These are phyloP conservation scores for Cydia amplana DNA, from an alignment of 1,140 invertebrate genomes.

Conservation along the genomic window DNA sequence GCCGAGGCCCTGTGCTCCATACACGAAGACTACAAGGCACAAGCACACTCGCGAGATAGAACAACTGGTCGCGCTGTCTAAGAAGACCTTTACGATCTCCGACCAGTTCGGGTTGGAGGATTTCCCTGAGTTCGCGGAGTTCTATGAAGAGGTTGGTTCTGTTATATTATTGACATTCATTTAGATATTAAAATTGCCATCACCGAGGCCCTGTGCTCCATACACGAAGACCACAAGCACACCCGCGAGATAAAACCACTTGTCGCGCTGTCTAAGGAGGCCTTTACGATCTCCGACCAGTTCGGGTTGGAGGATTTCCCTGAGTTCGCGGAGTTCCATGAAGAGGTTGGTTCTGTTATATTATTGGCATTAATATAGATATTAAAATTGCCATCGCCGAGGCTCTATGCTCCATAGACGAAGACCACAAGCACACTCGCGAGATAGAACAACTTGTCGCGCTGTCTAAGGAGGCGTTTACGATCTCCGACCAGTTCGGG, in stretches of 20 bases:
- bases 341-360: constrained; percentile 56
- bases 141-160: constrained; percentile 65
- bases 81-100: too few relatives aligned
- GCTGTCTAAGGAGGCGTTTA: too few relatives aligned
- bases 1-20: constrained; percentile 89
- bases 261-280: constrained; percentile 78
- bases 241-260: constrained; percentile 84
- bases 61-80: too few relatives aligned
- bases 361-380: too few relatives aligned
- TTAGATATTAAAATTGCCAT: constrained; percentile 72
- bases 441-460: constrained; percentile 84
- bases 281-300: constrained; percentile 54
- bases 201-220: constrained; percentile 87
- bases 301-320: constrained; percentile 68
- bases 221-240: constrained; percentile 88
- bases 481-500: too few relatives aligned
- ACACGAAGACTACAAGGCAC: constrained; percentile 86
- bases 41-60: constrained; percentile 86
- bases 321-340: constrained; percentile 68
- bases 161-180: too few relatives aligned
- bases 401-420: constrained; percentile 88
- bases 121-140: constrained; percentile 68
- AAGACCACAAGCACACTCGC: constrained; percentile 85
- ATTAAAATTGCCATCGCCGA: constrained; percentile 82
- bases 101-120: too few relatives aligned